Percentiles rank a stretch among this genome's conserved stretches.
Conservation (phyloP, 1,140 invertebrate genomes). For the Scaptomyza montana region DNA sequence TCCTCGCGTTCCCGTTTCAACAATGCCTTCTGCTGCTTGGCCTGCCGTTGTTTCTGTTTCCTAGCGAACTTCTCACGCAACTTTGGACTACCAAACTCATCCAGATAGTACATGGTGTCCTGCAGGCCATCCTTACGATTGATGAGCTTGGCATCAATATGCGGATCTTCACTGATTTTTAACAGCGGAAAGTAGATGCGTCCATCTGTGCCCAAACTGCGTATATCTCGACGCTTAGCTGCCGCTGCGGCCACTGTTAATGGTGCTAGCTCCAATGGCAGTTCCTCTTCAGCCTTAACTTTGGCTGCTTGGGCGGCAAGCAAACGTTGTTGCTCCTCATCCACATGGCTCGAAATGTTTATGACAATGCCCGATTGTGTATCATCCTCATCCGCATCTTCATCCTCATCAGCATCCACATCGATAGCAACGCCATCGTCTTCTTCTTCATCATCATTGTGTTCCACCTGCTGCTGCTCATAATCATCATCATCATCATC, state of each 20-base stretch:
- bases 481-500: constrained; percentile 48
- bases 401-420: constrained; percentile 49
- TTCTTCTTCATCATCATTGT: constrained; percentile 10
- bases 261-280: constrained; percentile 52
- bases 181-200: constrained; percentile 74
- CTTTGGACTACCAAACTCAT: constrained; percentile 83
- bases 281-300: constrained; percentile 27
- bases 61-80: constrained; percentile 78
- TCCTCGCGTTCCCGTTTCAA: constrained; percentile 66
- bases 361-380: constrained; percentile 67
- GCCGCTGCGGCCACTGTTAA: constrained; percentile 54
- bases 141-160: constrained; percentile 78
- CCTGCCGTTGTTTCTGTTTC: constrained; percentile 72
- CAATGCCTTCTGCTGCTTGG: constrained; percentile 66
- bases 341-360: constrained; percentile 32
- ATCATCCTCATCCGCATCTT: constrained; percentile 54
- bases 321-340: constrained; percentile 11
- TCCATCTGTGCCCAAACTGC: constrained; percentile 72
- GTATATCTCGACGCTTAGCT: constrained; percentile 56
- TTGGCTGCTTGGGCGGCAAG: constrained; percentile 11
- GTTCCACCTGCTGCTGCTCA: too few relatives aligned
- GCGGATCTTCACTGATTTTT: constrained; percentile 77
- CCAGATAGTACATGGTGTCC: constrained; percentile 83
- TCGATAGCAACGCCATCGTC: constrained; percentile 25
- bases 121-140: constrained; percentile 82